A percentile compares a stretch with the other conserved stretches of the same genome.
Conservation (phyloP, 1,140 invertebrate genomes). For the Littorina saxatilis region DNA sequence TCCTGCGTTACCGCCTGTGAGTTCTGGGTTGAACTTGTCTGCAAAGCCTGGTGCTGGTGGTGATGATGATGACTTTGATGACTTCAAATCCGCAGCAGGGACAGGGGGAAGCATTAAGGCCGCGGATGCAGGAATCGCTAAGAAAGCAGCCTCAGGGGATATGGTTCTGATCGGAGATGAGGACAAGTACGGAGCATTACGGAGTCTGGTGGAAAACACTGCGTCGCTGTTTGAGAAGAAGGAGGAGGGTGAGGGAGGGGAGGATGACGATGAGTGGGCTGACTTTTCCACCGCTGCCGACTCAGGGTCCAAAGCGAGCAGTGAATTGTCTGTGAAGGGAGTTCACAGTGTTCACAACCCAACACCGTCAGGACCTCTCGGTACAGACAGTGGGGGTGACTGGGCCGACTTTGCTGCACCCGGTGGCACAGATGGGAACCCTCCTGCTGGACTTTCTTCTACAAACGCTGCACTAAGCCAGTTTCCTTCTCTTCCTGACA, state of each 20-base stretch:
- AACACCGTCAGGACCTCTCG: background rate
- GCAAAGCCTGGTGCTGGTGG: background rate
- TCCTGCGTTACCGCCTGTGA: too few relatives aligned
- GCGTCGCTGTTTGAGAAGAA: constrained; percentile 36
- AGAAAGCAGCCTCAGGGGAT: constrained; percentile 41
- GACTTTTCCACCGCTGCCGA: constrained; percentile 46
- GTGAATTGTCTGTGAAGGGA: background rate
- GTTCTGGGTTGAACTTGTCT: too few relatives aligned
- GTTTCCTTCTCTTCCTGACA: too few relatives aligned
- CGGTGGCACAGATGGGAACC: background rate
- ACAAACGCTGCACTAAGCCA: too few relatives aligned
- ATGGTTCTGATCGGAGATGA: constrained; percentile 69
- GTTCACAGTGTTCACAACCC: background rate
- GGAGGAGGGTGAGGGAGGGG: background rate
- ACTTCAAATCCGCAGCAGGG: constrained; percentile 55
- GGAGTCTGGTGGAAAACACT: constrained; percentile 44
- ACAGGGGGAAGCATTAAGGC: background rate
- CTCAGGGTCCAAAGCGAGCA: background rate
- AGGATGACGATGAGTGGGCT: constrained; percentile 52
- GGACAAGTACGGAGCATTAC: constrained; percentile 76
- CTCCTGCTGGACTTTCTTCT: too few relatives aligned
- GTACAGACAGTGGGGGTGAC: constrained; percentile 39
- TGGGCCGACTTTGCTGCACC: constrained; percentile 53
- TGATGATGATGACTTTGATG: constrained; percentile 39
- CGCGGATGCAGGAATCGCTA: background rate